Conservation (phyloP, 2,797 vertebrate genomes). For the Eospalax fontanierii region DNA sequence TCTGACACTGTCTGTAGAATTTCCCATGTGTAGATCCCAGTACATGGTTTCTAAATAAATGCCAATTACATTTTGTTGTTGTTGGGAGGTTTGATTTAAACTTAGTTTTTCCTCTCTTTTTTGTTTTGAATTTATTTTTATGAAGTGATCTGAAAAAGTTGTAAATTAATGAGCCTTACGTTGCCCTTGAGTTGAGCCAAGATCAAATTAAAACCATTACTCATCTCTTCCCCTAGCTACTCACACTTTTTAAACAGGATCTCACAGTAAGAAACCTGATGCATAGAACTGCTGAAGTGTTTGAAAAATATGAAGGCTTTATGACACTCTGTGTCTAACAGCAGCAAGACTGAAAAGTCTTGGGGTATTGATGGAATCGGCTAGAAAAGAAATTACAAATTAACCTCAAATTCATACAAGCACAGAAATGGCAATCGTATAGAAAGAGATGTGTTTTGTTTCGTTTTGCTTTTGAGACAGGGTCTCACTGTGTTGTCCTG, state of each 20-base stretch:
- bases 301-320: constrained; percentile 87
- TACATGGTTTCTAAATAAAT: constrained; percentile 23
- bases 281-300: constrained; percentile 87
- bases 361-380: constrained; percentile 78
- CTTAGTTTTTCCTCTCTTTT: constrained; percentile 45
- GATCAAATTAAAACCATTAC: constrained; percentile 76
- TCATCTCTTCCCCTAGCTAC: constrained; percentile 77
- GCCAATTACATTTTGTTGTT: neutral
- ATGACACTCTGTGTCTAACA: constrained; percentile 84
- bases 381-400: constrained; percentile 69
- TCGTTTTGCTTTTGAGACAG: neutral
- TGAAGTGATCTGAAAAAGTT: constrained; percentile 23
- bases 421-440: constrained; percentile 55
- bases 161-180: constrained; percentile 58
- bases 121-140: constrained; percentile 49
- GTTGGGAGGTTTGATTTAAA: constrained; percentile 44
- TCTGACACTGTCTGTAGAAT: constrained; percentile 9
- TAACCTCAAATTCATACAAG: constrained; percentile 83
- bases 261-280: constrained; percentile 84
- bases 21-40: constrained; percentile 23
- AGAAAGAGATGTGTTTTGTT: neutral
- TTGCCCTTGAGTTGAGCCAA: constrained; percentile 76
- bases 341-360: constrained; percentile 81
- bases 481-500: neutral
- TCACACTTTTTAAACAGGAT: constrained; percentile 81